Evolutionary conservation across 2,888 invertebrate genomes (phyloP).

Genomic region (Zaprionus lineosus): DNA sequence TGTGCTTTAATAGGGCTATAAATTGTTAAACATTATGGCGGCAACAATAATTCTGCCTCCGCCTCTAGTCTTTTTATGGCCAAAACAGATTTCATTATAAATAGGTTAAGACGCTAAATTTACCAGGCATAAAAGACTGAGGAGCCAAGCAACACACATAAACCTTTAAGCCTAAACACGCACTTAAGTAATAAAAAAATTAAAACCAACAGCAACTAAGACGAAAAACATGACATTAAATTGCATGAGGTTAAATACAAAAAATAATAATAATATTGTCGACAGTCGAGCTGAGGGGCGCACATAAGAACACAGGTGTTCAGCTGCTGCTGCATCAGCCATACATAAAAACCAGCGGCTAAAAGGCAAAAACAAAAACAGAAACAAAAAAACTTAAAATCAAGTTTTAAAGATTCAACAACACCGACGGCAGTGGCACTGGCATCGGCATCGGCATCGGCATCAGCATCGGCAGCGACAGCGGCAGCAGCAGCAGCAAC

Average conservation of each 20-base stretch:
- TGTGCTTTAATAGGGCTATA: slow-evolving; percentile 68
- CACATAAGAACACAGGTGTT: slow-evolving; percentile 72
- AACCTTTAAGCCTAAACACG: slow-evolving; percentile 79
- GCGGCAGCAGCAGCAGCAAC: slow-evolving; percentile 8
- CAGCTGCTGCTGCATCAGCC: slow-evolving; percentile 64
- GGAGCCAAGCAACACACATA: slow-evolving; percentile 50
- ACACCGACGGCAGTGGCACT: slow-evolving; percentile 29
- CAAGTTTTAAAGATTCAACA: slow-evolving; percentile 77
- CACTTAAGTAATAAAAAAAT: slow-evolving; percentile 76
- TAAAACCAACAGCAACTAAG: slow-evolving; percentile 63
- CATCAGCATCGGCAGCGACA: slow-evolving; percentile 28
- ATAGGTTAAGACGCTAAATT: slow-evolving; percentile 77
- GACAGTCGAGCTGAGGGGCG: slow-evolving; percentile 44
- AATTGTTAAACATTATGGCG: slow-evolving; percentile 59
- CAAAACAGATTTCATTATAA: slow-evolving; percentile 73
- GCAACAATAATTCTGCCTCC: slow-evolving; percentile 41
- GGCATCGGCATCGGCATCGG: too few relatives aligned
- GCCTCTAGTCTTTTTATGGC: slow-evolving; percentile 34
- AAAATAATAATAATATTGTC: slow-evolving; percentile 61
- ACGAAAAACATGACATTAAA: slow-evolving; percentile 78
- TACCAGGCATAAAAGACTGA: slow-evolving; percentile 58
- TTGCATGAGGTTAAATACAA: slow-evolving; percentile 66
- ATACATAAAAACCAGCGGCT: slow-evolving; percentile 54
- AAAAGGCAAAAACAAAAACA: slow-evolving; percentile 41
- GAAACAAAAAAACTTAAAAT: slow-evolving; percentile 76